Evolutionary conservation across 2,113 vertebrate genomes (phyloP), one percentile per base, ranked within the genome.

Genomic region (Lethenteron reissneri): DNA sequence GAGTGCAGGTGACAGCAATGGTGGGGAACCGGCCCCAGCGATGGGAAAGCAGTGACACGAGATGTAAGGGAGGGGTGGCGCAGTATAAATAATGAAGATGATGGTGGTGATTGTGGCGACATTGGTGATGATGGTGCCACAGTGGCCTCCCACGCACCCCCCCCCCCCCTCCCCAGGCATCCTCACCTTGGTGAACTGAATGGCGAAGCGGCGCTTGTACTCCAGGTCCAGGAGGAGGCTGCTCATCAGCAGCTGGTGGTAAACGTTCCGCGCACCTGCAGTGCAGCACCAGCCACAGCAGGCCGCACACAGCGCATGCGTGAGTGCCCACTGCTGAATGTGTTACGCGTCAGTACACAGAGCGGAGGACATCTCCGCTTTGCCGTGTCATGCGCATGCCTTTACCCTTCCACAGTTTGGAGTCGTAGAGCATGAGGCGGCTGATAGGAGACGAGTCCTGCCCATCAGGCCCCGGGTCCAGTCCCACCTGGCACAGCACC

Each of bases 191-290:
- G 94, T 90, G 79, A 99, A 99, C 75, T 85, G 85, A 74, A 99
- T 78, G 68, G 91, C 91, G 41, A 97, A 99, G 58, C 90, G 80
- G 75, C 96, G 95, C 83, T 99, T 99, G 76, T 88, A 97, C 73
- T 94, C 92, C 74, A 89, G 84, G 79, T 99, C 94, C 94, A 99
- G 97, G 72, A 99, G 87, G 2, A 99, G 84, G 74, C 91, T 97
- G 83, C 88, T 99, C 91, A 99, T 99, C 75, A 97, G 83, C 74
- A 99, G 80, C 79, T 99, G 94, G 76, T 99, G 94, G 79, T 97
- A 99, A 11, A 95, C 82, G 77, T 83, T 96, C 76, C 94, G 85
- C 3, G 91, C 94, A 74, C 90, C 94, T 99, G 75, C 56, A 78
- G n/a, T 64, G 60, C 58, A 71, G 10, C 9, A 71, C 11, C 2